Conservation (phyloP, 2,888 invertebrate species). For the Muschampia plurimacula region DNA sequence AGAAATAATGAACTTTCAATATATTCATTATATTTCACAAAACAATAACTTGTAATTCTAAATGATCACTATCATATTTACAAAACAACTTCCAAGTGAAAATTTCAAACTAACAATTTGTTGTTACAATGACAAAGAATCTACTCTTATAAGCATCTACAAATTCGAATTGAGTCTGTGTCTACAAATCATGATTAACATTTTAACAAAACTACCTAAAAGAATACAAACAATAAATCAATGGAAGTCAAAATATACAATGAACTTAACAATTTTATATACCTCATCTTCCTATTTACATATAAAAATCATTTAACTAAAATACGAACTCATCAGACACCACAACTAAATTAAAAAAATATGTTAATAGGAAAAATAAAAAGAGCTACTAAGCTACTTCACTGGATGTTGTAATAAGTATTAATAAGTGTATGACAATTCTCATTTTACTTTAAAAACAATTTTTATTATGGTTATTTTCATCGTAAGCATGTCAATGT, state of each 20-base stretch:
- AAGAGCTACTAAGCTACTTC: slow-evolving; percentile 20
- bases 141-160: not conserved
- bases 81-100: slow-evolving; percentile 55
- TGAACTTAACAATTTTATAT: slow-evolving; percentile 49
- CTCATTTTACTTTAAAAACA: too few relatives aligned
- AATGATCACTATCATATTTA: slow-evolving; percentile 71
- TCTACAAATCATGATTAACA: slow-evolving; percentile 2
- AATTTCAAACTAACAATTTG: slow-evolving; percentile 9
- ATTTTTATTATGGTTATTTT: too few relatives aligned
- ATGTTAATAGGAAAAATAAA: slow-evolving; percentile 23
- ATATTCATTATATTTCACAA: slow-evolving; percentile 80
- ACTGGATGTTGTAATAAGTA: slow-evolving; percentile 17
- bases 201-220: slow-evolving; percentile 35
- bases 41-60: slow-evolving; percentile 74
- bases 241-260: slow-evolving; percentile 63
- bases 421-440: not conserved
- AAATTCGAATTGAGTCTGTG: not conserved
- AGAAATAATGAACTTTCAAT: slow-evolving; percentile 76
- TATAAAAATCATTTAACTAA: slow-evolving; percentile 47
- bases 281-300: slow-evolving; percentile 57
- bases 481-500: too few relatives aligned
- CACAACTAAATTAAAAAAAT: slow-evolving; percentile 22
- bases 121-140: not conserved
- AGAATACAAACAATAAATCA: slow-evolving; percentile 41
- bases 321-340: slow-evolving; percentile 45